Base-by-base conservation (phyloP, 2,888 invertebrate genomes). In the Argyresthia goedartella region DNA sequence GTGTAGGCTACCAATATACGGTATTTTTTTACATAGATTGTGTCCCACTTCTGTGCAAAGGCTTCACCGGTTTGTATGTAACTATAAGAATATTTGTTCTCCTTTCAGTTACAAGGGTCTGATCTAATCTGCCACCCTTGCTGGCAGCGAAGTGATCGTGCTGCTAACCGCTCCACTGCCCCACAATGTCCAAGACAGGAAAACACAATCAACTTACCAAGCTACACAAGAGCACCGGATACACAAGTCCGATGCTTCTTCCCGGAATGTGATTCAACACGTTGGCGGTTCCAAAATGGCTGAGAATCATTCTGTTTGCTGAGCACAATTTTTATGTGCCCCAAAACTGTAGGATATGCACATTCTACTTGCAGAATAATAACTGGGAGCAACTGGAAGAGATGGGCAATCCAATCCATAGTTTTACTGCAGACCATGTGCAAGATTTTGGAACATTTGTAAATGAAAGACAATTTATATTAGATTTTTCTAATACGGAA, bases 311-410 rank as follows among this genome's bases (percentile, higher is more conserved):
- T n/a, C 35, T 50, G 35, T 50, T 50, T 34, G 43, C 50, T 34
- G 50, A 50, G n/a, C 36, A 41, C 36, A 50, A 33, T 11, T 50
- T 42, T 44, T 50, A 43, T 50, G 50, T 50, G 43, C 43, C 50
- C n/a, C 11, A 11, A n/a, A 50, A 42, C 25, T 50, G 50, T n/a
- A 42, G 50, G 33, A 50, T 43, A 42, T 43, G 43, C 14, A 25
- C 8, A 16, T 50, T 42, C 36, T 43, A 50, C 43, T 33, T 50
- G 41, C n/a, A 34, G 8, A 44, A 42, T 43, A 43, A 50, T 44
- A 16, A 43, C n/a, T 50, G 50, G 50, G 13, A 50, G 13, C 25
- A 33, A 13, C 35, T 50, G 25, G 13, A 25, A 8, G 41, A 16
- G 11, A 44, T 50, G 13, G 25, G 25, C 11, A 8, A 35, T 11